phyloP scores from a whole-genome alignment of 2,888 invertebrate genomes.

The Spilarctia lutea region DNA sequence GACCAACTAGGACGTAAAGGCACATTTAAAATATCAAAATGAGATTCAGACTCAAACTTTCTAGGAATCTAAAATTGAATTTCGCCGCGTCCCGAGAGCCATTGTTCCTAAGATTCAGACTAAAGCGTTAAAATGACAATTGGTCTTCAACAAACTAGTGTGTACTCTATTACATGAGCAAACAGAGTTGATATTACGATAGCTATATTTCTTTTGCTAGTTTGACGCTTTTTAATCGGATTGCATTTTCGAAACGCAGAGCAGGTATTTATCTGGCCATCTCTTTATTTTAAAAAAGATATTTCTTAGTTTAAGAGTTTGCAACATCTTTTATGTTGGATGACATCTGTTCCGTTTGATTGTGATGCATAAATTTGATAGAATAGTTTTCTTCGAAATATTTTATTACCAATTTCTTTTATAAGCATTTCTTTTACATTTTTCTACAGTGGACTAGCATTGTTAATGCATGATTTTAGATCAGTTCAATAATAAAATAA shows the following conservation, averaged over 20 bases:
- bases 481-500: background rate
- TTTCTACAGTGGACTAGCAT: background rate
- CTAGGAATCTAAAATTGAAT: conserved; percentile 71
- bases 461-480: background rate
- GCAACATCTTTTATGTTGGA: conserved; percentile 14
- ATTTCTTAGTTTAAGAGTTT: conserved; percentile 20
- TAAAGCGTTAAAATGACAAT: conserved; percentile 55
- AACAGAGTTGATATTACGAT: conserved; percentile 37
- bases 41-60: conserved; percentile 64
- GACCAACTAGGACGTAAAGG: conserved; percentile 50
- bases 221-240: conserved; percentile 63
- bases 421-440: background rate
- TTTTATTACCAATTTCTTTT: background rate
- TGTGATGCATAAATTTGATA: background rate
- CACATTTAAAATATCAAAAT: conserved; percentile 69
- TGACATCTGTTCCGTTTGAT: conserved; percentile 20
- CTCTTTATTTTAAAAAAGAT: conserved; percentile 43
- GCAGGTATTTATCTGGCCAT: conserved; percentile 57
- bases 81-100: conserved; percentile 56
- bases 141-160: conserved; percentile 30
- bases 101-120: conserved; percentile 63
- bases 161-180: conserved; percentile 3
- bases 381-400: conserved; percentile 6
- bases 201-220: conserved; percentile 16
- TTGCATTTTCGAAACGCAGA: conserved; percentile 51